Percentiles rank a stretch among this genome's conserved stretches.
Evolutionary conservation across 2,888 invertebrate genomes (phyloP).

Genomic region (Anodontia alba): DNA sequence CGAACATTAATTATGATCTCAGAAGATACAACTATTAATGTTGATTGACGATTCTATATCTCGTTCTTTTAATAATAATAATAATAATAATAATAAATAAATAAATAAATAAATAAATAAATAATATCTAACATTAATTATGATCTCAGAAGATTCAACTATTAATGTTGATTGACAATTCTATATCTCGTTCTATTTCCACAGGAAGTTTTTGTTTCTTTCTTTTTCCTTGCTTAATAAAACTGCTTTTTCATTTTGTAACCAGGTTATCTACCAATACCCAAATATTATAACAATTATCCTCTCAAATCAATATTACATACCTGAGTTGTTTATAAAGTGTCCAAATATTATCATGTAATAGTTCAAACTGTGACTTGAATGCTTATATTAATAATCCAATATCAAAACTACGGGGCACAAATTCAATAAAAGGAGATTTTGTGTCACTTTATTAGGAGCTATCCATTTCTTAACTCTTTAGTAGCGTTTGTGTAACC

Average conservation of each 20-base stretch:
- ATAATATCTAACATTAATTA: no score
- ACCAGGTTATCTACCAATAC: no score
- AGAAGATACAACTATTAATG: no score
- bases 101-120: no score
- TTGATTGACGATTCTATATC: no score
- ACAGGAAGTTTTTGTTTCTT: no score
- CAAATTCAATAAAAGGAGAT: neutral
- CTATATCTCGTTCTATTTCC: no score
- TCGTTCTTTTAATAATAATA: no score
- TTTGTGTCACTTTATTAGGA: neutral
- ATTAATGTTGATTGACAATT: no score
- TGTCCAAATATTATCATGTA: slow-evolving; percentile 11
- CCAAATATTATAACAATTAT: neutral
- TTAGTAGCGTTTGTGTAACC: neutral
- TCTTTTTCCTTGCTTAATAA: neutral
- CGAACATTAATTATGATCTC: no score
- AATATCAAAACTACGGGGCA: neutral
- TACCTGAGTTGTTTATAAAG: neutral
- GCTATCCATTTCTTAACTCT: neutral
- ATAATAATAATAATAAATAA: no score
- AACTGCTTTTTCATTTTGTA: neutral
- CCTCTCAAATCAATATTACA: neutral
- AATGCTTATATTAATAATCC: neutral
- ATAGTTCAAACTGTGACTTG: neutral
- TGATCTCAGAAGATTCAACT: no score